These are phyloP conservation scores for Chaenodraco wilsoni DNA, from an alignment of 2,797 vertebrate species.

Conservation along the genomic window DNA sequence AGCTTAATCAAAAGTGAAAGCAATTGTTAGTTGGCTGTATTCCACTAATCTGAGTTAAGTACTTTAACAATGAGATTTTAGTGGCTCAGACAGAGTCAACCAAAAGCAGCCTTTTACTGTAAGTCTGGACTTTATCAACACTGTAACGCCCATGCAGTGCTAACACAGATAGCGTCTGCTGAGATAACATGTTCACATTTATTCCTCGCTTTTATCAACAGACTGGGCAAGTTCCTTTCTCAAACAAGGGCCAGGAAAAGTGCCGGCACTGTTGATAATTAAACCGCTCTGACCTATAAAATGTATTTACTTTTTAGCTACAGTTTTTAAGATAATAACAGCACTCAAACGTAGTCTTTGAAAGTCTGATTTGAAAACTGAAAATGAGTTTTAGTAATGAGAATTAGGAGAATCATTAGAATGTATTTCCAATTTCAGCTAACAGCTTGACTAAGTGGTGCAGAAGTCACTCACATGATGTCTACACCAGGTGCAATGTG, in stretches of 20 bases:
- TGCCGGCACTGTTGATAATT: constrained; percentile 49
- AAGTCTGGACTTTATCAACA: constrained; percentile 31
- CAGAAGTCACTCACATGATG: not conserved
- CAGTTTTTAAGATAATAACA: constrained; percentile 16
- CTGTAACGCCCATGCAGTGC: constrained; percentile 39
- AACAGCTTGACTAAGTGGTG: not conserved
- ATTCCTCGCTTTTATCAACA: constrained; percentile 57
- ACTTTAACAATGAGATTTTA: constrained; percentile 3
- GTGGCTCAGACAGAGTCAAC: not conserved
- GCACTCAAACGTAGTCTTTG: not conserved
- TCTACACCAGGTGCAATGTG: constrained; percentile 13
- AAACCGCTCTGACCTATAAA: constrained; percentile 52
- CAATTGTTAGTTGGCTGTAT: not conserved
- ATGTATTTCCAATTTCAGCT: not conserved
- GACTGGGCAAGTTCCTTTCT: constrained; percentile 32
- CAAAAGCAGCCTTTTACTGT: constrained; percentile 4
- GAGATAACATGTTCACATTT: constrained; percentile 51
- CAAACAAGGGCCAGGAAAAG: constrained; percentile 22
- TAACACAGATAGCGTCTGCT: constrained; percentile 52
- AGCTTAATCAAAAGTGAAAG: not conserved
- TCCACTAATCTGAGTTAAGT: not conserved
- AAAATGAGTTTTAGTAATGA: not conserved
- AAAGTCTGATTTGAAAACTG: not conserved
- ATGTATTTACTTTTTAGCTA: constrained; percentile 48
- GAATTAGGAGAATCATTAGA: not conserved